Percentiles rank a stretch among this genome's conserved stretches.
Conservation (phyloP, 2,888 invertebrate species). For the Axea sp. region DNA sequence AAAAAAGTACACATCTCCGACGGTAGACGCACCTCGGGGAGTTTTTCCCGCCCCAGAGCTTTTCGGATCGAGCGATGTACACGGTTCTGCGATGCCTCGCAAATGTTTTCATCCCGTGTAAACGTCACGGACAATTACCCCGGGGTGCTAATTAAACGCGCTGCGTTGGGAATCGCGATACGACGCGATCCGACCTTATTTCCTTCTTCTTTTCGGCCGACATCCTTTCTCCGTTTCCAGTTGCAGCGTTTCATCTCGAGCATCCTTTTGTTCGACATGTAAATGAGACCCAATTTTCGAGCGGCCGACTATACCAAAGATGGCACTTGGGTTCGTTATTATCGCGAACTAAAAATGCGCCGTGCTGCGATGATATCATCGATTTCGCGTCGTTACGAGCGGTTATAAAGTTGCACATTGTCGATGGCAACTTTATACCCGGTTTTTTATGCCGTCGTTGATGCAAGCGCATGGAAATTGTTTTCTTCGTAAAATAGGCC, state of each 20-base stretch:
- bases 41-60: no score
- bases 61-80: no score
- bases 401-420: conserved; percentile 47
- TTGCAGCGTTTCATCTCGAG: conserved; percentile 43
- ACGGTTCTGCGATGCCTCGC: conserved; percentile 10
- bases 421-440: conserved; percentile 51
- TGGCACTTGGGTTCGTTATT: conserved; percentile 55
- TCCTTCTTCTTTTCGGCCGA: conserved; percentile 44
- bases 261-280: conserved; percentile 63
- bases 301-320: conserved; percentile 48
- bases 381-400: conserved; percentile 40
- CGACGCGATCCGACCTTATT: conserved; percentile 42
- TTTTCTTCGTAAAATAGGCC: conserved; percentile 35
- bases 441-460: conserved; percentile 30
- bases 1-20: no score
- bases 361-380: conserved; percentile 54
- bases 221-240: conserved; percentile 59
- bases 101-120: conserved; percentile 12
- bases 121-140: conserved; percentile 28
- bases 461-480: conserved; percentile 39
- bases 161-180: conserved; percentile 41
- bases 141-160: conserved; percentile 39
- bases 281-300: conserved; percentile 65
- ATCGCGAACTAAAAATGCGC: conserved; percentile 54
- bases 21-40: no score